These are phyloP conservation scores for Bergia puertoricense DNA, from an alignment of 92 coral and sea anemone species.

Conservation along the genomic window DNA sequence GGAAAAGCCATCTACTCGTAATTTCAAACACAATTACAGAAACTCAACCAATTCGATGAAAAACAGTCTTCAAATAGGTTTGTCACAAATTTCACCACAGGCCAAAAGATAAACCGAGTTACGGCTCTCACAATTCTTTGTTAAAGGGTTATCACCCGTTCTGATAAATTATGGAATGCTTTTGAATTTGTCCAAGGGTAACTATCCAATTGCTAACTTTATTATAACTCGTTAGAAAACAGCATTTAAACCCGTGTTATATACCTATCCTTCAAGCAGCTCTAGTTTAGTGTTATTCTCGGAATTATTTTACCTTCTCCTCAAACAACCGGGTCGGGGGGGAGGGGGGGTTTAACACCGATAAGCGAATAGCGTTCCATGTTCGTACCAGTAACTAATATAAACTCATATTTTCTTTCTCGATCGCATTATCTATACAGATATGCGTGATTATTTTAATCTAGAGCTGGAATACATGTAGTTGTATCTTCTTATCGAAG, in stretches of 20 bases:
- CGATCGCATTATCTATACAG: no score
- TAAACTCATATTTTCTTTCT: no score
- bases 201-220: neutral
- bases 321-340: neutral
- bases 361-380: neutral
- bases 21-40: neutral
- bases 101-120: neutral
- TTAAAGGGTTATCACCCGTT: no score
- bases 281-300: neutral
- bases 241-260: neutral
- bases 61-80: neutral
- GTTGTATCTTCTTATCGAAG: neutral
- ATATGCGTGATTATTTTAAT: no score
- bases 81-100: neutral
- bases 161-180: neutral
- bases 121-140: neutral
- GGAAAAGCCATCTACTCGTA: constrained; percentile 1
- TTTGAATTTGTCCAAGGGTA: constrained; percentile 3
- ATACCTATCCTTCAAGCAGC: neutral
- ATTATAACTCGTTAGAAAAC: neutral
- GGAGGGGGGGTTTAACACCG: neutral
- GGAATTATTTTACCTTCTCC: neutral
- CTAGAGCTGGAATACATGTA: neutral
- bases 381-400: neutral
- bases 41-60: neutral